Percentiles rank a stretch among this genome's conserved stretches.
Conservation (phyloP, 2,888 invertebrate genomes). For the Parelbella ahira region DNA sequence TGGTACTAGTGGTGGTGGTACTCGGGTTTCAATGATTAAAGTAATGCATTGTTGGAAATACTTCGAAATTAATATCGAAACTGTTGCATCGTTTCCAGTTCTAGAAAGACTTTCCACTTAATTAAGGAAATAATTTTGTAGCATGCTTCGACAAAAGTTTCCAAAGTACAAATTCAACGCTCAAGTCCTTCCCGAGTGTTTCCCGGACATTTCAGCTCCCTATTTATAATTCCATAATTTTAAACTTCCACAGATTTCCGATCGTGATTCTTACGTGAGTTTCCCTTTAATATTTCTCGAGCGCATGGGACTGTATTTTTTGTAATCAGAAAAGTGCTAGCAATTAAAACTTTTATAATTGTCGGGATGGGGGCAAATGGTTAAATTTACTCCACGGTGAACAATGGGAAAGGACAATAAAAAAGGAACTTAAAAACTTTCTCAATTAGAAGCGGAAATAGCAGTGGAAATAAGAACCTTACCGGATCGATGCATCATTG, state of each 20-base stretch:
- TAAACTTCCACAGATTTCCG: conserved; percentile 32
- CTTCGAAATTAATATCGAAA: background rate
- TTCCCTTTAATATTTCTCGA: conserved; percentile 49
- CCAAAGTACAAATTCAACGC: conserved; percentile 6
- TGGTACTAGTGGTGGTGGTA: too few relatives aligned
- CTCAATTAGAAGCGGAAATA: conserved; percentile 64
- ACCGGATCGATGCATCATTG: conserved; percentile 26
- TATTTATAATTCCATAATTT: conserved; percentile 14
- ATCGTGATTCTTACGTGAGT: conserved; percentile 39
- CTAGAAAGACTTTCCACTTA: background rate
- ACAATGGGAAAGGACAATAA: conserved; percentile 70
- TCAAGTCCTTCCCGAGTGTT: conserved; percentile 3
- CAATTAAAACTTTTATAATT: conserved; percentile 80
- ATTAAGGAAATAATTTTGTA: conserved; percentile 4
- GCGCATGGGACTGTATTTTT: conserved; percentile 71
- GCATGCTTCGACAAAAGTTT: conserved; percentile 1
- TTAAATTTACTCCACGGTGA: conserved; percentile 63
- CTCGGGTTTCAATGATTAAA: background rate
- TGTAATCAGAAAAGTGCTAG: conserved; percentile 76
- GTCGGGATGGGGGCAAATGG: conserved; percentile 67
- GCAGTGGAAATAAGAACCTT: conserved; percentile 31
- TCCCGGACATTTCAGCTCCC: conserved; percentile 6
- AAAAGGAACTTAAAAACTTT: conserved; percentile 70
- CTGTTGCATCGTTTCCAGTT: background rate
- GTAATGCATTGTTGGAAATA: too few relatives aligned